Evolutionary conservation across 1,140 invertebrate genomes (phyloP), one percentile per base, ranked within the genome.

Genomic region (Neodiprion virginianus): DNA sequence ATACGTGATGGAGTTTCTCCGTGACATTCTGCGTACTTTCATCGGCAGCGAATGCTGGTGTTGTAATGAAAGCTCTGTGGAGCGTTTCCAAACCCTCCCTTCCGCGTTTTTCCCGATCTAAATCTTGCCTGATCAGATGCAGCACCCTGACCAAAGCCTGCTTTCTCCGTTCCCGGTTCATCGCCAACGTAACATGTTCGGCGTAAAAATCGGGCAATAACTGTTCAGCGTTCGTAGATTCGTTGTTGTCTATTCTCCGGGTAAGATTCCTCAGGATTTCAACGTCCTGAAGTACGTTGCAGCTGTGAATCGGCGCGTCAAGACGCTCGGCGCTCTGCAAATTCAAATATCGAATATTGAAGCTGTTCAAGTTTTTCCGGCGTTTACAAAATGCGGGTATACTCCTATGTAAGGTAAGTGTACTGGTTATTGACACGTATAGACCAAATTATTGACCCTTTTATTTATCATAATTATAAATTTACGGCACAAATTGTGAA

Each of bases 181-280:
- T 98, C 12, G 95, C 94, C 77, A 98, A 91, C 1, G 95, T 96
- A 71, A 95, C 93, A 87, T 98, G 96, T 87, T 99, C 97, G 75
- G 96, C 96, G 87, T 97, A 98, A 88, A 97, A 98, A 85, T 98
- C 96, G 0, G 97, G 95, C 53, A 98, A 87, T 47, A 97, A 89
- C 85, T 98, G 96, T 84, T 98, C 95, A 7, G 92, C 79, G 47
- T 79, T 86, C 8, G 81, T 77, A 17, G 80, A 28, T 8, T 88
- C 86, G 75, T 83, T 83, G 53, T 78, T 84, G 67, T 88, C 85
- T 53, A 87, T 82, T 72, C 91, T 87, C 65, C 91, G 91, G 80
- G 90, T 92, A 53, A 93, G 87, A 80, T 91, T 91, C 12, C 92
- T 88, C 61, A 94, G 89, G 40, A 90, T 91, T 69, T 92, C 89